Percentiles rank a stretch among this genome's conserved stretches.
phyloP scores from a whole-genome alignment of 2,888 invertebrate genomes.

The Petrolisthes manimaculis region DNA sequence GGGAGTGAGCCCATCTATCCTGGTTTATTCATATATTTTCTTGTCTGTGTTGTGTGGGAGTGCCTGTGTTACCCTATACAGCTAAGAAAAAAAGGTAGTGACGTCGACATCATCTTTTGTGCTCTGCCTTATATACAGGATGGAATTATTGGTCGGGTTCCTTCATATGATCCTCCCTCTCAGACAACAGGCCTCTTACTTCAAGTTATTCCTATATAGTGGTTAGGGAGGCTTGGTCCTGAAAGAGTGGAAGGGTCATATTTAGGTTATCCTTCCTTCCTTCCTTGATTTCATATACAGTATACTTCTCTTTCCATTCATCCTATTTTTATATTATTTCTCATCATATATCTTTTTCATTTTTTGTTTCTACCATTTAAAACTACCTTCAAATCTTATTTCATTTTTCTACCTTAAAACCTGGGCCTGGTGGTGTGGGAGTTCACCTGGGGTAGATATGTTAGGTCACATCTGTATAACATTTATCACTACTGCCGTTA shows the following conservation, averaged over 20 bases:
- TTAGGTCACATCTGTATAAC: neutral
- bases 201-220: conserved; percentile 18
- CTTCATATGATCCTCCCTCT: neutral
- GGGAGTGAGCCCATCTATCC: neutral
- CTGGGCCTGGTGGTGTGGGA: neutral
- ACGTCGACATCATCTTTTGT: conserved; percentile 5
- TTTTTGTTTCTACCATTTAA: too few relatives aligned
- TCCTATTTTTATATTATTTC: too few relatives aligned
- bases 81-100: conserved; percentile 15
- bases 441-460: neutral
- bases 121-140: conserved; percentile 2
- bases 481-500: neutral
- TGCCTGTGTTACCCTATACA: conserved; percentile 14
- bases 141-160: neutral
- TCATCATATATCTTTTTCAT: too few relatives aligned
- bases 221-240: neutral
- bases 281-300: neutral
- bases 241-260: neutral
- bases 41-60: conserved; percentile 16
- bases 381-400: too few relatives aligned
- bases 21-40: conserved; percentile 8
- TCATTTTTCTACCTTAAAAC: neutral
- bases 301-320: too few relatives aligned
- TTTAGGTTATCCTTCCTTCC: neutral
- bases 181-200: conserved; percentile 3